These are phyloP conservation scores for Bibio marci DNA, from an alignment of 2,888 invertebrate species.

Conservation along the genomic window DNA sequence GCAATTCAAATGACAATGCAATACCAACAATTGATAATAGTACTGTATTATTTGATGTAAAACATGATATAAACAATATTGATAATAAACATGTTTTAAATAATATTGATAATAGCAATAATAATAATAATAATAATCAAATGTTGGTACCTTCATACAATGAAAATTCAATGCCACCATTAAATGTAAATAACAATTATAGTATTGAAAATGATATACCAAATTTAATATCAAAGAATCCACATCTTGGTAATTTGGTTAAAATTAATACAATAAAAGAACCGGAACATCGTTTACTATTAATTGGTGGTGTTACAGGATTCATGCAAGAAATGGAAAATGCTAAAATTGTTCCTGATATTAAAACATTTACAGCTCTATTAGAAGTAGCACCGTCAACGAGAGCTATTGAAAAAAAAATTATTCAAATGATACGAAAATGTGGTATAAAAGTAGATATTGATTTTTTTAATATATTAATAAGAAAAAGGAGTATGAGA, in stretches of 20 bases:
- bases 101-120: no score
- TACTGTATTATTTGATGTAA: neutral
- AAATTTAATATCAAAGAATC: conserved; percentile 43
- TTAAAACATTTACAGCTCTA: conserved; percentile 63
- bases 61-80: no score
- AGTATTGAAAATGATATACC: no score
- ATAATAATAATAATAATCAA: neutral
- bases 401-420: conserved; percentile 44
- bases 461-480: conserved; percentile 72
- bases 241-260: conserved; percentile 43
- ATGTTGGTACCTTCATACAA: neutral
- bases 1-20: conserved; percentile 1
- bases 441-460: conserved; percentile 49
- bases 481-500: conserved; percentile 59
- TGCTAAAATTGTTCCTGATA: conserved; percentile 49
- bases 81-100: no score
- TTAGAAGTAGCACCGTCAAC: conserved; percentile 52
- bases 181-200: conserved; percentile 10
- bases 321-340: conserved; percentile 56
- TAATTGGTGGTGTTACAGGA: conserved; percentile 66
- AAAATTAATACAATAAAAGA: conserved; percentile 38
- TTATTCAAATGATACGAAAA: conserved; percentile 43
- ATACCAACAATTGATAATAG: conserved; percentile 1
- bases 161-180: neutral
- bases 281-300: conserved; percentile 48